Evolutionary conservation across 2,797 vertebrate genomes (phyloP).

Genomic region (Tragelaphus eurycerus): DNA sequence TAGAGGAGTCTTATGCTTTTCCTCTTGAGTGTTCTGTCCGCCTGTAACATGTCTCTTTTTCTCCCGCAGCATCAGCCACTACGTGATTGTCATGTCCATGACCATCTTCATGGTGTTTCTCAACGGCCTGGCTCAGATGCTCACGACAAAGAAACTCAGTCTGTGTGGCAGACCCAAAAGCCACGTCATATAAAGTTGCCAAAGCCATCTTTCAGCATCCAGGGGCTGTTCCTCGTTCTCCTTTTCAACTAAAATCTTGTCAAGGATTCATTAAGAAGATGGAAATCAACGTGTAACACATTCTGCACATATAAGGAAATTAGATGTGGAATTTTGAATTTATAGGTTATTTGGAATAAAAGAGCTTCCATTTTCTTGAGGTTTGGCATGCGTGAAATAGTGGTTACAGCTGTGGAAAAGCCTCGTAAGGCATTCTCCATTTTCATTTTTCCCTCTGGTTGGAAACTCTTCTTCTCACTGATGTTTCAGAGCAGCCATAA

Average conservation of each 20-base stretch:
- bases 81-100: constrained; percentile 97
- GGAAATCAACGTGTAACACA: neutral
- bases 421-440: neutral
- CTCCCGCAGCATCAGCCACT: constrained; percentile 93
- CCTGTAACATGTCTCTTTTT: neutral
- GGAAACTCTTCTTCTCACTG: neutral
- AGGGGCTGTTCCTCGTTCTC: constrained; percentile 1
- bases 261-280: neutral
- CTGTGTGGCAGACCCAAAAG: constrained; percentile 85
- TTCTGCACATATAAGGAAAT: neutral
- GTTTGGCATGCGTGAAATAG: constrained; percentile 7
- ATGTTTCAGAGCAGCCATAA: neutral
- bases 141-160: constrained; percentile 89
- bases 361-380: neutral
- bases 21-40: neutral
- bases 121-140: constrained; percentile 90
- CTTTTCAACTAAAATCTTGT: constrained; percentile 35
- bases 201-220: neutral
- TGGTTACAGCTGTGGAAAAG: neutral
- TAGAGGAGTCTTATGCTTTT: neutral
- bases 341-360: constrained; percentile 19
- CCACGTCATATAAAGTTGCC: constrained; percentile 86
- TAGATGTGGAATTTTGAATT: neutral
- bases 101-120: constrained; percentile 97
- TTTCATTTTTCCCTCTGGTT: neutral